phyloP scores from a whole-genome alignment of 2,888 invertebrate genomes.

The Heteromurus nitidus region DNA sequence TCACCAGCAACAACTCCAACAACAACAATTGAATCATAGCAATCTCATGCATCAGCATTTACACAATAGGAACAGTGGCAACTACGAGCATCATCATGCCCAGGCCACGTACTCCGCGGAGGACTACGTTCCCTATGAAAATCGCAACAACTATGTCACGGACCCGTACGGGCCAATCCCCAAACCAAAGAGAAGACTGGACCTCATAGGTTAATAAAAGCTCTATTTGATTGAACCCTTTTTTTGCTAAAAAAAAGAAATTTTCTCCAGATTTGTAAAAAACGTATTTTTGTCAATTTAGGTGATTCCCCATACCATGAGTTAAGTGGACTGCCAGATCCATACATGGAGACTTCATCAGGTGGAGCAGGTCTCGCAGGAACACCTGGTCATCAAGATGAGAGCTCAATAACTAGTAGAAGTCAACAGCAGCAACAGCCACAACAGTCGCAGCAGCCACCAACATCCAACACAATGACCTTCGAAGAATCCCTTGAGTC shows the following conservation, averaged over 20 bases:
- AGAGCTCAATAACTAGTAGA: slow-evolving; percentile 66
- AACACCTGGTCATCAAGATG: slow-evolving; percentile 48
- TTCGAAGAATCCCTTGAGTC: slow-evolving; percentile 96
- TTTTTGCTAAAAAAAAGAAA: slow-evolving; percentile 1
- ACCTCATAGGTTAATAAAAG: slow-evolving; percentile 94
- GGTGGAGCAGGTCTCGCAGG: slow-evolving; percentile 61
- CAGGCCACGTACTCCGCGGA: slow-evolving; percentile 66
- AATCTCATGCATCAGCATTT: slow-evolving; percentile 68
- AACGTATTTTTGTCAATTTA: slow-evolving; percentile 30
- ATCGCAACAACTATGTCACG: slow-evolving; percentile 73
- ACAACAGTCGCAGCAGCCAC: slow-evolving; percentile 77
- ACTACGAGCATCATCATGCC: slow-evolving; percentile 73
- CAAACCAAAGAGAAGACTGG: slow-evolving; percentile 91
- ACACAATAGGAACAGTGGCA: slow-evolving; percentile 69
- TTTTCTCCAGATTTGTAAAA: not conserved
- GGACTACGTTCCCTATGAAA: slow-evolving; percentile 73
- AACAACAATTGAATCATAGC: slow-evolving; percentile 67
- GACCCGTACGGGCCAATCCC: slow-evolving; percentile 93
- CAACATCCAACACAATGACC: slow-evolving; percentile 89
- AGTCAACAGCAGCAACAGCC: slow-evolving; percentile 55
- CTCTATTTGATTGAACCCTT: slow-evolving; percentile 12
- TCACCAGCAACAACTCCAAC: slow-evolving; percentile 65
- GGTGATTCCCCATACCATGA: slow-evolving; percentile 94
- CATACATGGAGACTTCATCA: slow-evolving; percentile 82
- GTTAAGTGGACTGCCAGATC: slow-evolving; percentile 92